Base-by-base conservation (phyloP, 2,888 invertebrate species). In the Crematogaster levior region DNA sequence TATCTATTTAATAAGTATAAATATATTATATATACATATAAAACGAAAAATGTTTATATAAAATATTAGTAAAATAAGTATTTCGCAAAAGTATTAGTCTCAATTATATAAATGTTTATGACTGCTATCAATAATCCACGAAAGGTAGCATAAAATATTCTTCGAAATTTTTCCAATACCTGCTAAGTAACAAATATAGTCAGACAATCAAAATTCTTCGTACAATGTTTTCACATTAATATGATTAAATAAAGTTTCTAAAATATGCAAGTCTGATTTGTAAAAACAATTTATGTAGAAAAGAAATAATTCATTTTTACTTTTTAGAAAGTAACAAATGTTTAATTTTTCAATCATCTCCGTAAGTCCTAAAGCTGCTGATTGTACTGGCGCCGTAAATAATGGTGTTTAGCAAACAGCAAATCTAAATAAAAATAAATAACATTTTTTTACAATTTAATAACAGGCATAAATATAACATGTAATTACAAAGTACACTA, bases 361-460 rank as follows among this genome's bases (percentile, higher is more conserved):
- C 56, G 24, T 70, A 70, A 53, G 34, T 53, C 10, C 53, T 7
- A 53, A 18, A 24, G 9, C 34, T 34, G 3, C 34, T 5, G 21
- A 70, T 1, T 7, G 53, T 21, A 7, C 34, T 21, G 34, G 5
- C 34, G 68, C 51, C 34, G 34, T 70, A 70, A 2, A 70, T 9
- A 53, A 21, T 1, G 68, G 53, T 6, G 18, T 70, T 70, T 70
- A 70, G 0, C 18, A 70, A 12, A 53, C 5, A 1, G 21, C n/a
- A 51, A 34, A 70, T 70, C 68, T 70, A 53, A 68, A 68, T 51
- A 68, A 70, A 70, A 70, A 68, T 51, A 9, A 53, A 70, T 9
- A 53, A 53, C 3, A 30, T 68, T 53, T 24, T 70, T 21, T 34
- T 3, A 34, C 3, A 68, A 30, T 68, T 3, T 51, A 68, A 51